Conservation (phyloP, 2,797 vertebrate genomes). For the Ispidina lecontei region DNA sequence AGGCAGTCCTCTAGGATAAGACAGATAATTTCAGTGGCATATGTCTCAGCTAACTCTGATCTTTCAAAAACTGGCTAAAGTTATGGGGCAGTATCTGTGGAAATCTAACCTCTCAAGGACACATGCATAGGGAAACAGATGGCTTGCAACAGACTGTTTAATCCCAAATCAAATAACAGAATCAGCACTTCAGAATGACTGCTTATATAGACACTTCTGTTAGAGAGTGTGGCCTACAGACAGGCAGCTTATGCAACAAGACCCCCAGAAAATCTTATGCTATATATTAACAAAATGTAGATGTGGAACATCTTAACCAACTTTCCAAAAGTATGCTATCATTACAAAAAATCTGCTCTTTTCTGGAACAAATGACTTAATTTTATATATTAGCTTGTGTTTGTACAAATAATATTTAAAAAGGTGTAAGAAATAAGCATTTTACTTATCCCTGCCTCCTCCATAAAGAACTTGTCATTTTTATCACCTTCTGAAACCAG, state of each 20-base stretch:
- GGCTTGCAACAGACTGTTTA: constrained; percentile 82
- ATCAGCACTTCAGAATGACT: constrained; percentile 80
- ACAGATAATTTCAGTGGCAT: constrained; percentile 77
- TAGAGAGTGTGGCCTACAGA: constrained; percentile 60
- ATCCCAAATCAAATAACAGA: constrained; percentile 85
- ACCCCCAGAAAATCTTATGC: not conserved
- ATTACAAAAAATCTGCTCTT: not conserved
- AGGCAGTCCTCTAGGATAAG: constrained; percentile 73
- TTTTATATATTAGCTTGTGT: not conserved
- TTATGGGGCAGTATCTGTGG: constrained; percentile 75
- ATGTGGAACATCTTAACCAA: not conserved
- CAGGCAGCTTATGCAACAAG: constrained; percentile 60
- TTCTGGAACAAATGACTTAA: not conserved
- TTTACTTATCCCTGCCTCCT: not conserved
- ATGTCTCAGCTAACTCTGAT: constrained; percentile 80
- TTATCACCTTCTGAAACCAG: not conserved
- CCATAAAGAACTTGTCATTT: not conserved
- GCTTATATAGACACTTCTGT: constrained; percentile 79
- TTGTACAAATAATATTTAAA: not conserved
- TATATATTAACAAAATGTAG: not conserved
- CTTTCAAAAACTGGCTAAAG: constrained; percentile 75
- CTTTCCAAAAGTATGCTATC: not conserved
- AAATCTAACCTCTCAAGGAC: constrained; percentile 84
- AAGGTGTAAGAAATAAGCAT: not conserved
- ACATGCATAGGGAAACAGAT: constrained; percentile 80